These are phyloP conservation scores for Gasterosteus aculeatus DNA, from an alignment of 2,113 vertebrate species.

Conservation along the genomic window DNA sequence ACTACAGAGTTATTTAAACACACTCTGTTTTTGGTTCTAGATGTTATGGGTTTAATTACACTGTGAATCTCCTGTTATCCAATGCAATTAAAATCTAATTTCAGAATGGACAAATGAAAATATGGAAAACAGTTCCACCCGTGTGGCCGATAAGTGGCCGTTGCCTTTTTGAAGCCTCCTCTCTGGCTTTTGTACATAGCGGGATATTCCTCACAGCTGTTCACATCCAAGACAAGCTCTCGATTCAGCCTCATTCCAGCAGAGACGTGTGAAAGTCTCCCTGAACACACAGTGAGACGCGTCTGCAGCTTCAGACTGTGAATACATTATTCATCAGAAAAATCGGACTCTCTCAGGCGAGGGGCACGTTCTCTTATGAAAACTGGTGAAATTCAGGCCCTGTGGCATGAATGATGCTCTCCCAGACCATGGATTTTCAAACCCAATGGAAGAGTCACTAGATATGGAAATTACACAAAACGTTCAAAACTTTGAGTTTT, in stretches of 20 bases:
- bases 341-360: constrained; percentile 48
- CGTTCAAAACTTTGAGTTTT: neutral
- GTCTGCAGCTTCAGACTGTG: constrained; percentile 59
- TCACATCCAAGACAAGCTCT: constrained; percentile 56
- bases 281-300: constrained; percentile 67
- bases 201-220: constrained; percentile 51
- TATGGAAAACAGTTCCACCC: neutral
- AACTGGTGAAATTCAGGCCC: constrained; percentile 37
- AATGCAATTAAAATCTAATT: neutral
- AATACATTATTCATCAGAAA: constrained; percentile 76
- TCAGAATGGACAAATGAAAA: neutral
- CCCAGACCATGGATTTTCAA: constrained; percentile 15
- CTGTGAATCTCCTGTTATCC: too few species aligned
- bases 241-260: constrained; percentile 74
- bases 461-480: neutral
- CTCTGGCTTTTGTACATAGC: constrained; percentile 23
- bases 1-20: neutral
- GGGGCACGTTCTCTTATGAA: constrained; percentile 45
- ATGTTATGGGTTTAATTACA: neutral
- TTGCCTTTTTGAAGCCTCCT: constrained; percentile 7
- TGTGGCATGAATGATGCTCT: constrained; percentile 33
- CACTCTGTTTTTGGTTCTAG: neutral
- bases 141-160: neutral
- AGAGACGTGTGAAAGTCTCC: constrained; percentile 73
- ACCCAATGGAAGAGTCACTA: neutral